These are phyloP conservation scores for Solenodon paradoxus DNA, from an alignment of 2,113 vertebrate species.

Conservation along the genomic window DNA sequence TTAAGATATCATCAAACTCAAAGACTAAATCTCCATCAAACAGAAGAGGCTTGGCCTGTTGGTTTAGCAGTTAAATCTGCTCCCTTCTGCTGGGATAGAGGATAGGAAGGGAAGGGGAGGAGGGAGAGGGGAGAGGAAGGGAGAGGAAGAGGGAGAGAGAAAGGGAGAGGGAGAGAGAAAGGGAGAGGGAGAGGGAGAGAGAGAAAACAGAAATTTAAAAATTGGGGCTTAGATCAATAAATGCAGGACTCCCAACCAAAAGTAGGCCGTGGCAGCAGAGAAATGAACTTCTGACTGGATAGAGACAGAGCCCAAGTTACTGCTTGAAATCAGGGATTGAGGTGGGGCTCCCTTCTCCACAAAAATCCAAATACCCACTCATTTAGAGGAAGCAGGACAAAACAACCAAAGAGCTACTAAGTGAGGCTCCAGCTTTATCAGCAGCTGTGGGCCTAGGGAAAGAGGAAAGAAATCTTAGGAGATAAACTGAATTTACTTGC, in stretches of 20 bases:
- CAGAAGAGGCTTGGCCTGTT: no score
- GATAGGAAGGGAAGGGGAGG: no score
- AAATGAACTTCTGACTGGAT: not conserved
- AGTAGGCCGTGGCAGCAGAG: not conserved
- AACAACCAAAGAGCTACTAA: not conserved
- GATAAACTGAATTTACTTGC: not conserved
- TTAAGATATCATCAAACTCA: not conserved
- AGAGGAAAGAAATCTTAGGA: not conserved
- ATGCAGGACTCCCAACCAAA: not conserved
- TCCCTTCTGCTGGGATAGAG: no score
- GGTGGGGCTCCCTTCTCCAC: not conserved
- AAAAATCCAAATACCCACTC: not conserved
- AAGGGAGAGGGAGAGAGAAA: no score
- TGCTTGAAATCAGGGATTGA: not conserved
- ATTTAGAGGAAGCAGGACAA: not conserved
- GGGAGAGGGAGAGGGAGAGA: no score
- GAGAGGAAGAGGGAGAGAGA: not conserved
- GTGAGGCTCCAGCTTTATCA: not conserved
- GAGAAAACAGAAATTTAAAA: not conserved
- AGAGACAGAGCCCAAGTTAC: not conserved
- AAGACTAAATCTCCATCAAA: not conserved
- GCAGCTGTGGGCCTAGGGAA: not conserved
- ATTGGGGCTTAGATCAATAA: not conserved
- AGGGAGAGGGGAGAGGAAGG: no score
- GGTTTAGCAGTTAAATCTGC: no score